Evolutionary conservation across 1,140 invertebrate genomes (phyloP).

Genomic region (Chlorops oryzae): DNA sequence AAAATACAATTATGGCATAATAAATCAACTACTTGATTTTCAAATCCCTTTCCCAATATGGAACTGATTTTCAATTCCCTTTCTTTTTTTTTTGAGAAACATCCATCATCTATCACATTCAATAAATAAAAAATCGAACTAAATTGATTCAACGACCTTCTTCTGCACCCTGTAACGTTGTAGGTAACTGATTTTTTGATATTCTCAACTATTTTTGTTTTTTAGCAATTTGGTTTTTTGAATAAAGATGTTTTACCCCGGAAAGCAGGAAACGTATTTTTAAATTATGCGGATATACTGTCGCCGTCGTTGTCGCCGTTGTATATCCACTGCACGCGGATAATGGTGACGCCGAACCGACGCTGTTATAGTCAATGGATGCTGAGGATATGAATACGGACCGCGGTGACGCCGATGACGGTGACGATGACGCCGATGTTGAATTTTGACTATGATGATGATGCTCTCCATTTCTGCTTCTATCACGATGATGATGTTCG

Average conservation of each 20-base stretch:
- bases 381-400: constrained; percentile 41
- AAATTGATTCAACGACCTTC: too few species aligned
- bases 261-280: constrained; percentile 48
- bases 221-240: too few species aligned
- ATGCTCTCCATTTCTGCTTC: constrained; percentile 18
- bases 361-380: constrained; percentile 39
- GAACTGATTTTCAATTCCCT: too few species aligned
- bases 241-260: constrained; percentile 45
- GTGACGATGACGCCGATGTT: constrained; percentile 42
- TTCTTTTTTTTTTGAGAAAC: too few species aligned
- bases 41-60: too few species aligned
- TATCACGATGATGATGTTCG: not conserved
- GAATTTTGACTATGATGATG: constrained; percentile 38
- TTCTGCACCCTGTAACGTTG: too few species aligned
- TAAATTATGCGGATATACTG: constrained; percentile 46
- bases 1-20: too few species aligned
- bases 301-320: constrained; percentile 26
- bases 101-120: too few species aligned
- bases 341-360: constrained; percentile 33
- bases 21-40: too few species aligned
- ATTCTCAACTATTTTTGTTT: too few species aligned
- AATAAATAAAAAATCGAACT: too few species aligned
- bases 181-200: too few species aligned
- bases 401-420: constrained; percentile 39
- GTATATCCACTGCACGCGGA: constrained; percentile 24